Evolutionary conservation across 2,888 invertebrate species (phyloP), one percentile per base, ranked within the genome.

Genomic region (Oligia fasciuncula): DNA sequence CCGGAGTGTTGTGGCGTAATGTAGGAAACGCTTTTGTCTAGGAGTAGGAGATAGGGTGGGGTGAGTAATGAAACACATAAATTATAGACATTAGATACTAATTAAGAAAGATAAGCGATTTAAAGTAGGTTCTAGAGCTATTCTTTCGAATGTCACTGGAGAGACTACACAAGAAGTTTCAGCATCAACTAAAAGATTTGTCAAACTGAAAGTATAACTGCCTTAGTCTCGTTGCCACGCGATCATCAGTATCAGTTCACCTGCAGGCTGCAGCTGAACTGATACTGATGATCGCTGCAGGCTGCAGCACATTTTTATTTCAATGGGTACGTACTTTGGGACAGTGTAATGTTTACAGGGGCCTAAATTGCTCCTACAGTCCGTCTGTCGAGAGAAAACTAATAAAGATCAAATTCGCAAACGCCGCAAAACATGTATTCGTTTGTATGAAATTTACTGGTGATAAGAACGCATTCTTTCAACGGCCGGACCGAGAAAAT

Each of bases 1-100:
- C 11, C 14, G 46, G 65, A 51, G 60, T 29, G 60, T 19, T 67
- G 49, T 83, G 65, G n/a, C 8, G 46, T 0, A 75, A 72, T 66
- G 46, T 5, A 23, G 43, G n/a, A 19, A 19, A 23, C 23, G 17
- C 19, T 57, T 73, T 35, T 65, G 67, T 57, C 40, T 66, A 46
- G n/a, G 51, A 54, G 43, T 11, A n/a, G 23, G 35, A 19, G 14
- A 63, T 62, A 29, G 65, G 6, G 29, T 43, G 35, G 65, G 8
- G 29, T 29, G 29, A 6, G n/a, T 46, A n/a, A 75, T 29, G 4
- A 46, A 57, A 29, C 9, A 73, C 23, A 23, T 9, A 14, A 23
- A 74, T 68, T 19, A 43, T 19, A 43, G 17, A 43, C 40, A 14
- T 23, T 49, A 29, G 29, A 29, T 29, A 35, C 23, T 4, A 35